phyloP scores from a whole-genome alignment of 2,113 vertebrate genomes.

The Grammomys surdaster region DNA sequence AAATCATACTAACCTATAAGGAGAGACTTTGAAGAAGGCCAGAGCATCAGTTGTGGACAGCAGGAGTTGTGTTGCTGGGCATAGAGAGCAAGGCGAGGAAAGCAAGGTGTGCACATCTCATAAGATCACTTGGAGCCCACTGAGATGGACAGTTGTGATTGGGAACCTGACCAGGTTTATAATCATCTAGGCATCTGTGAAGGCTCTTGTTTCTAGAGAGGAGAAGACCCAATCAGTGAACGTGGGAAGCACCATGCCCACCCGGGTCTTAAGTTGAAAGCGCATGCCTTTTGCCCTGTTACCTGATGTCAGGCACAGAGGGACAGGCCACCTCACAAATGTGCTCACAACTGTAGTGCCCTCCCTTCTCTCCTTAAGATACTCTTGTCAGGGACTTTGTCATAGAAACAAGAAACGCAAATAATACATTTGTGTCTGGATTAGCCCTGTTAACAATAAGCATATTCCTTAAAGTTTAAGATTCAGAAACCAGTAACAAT shows the following conservation, averaged over 20 bases:
- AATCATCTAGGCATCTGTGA: neutral
- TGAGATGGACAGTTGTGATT: no score
- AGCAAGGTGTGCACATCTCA: neutral
- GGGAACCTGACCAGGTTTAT: neutral
- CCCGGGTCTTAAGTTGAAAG: neutral
- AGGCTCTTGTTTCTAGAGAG: neutral
- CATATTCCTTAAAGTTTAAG: neutral
- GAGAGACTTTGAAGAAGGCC: neutral
- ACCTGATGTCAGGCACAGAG: neutral
- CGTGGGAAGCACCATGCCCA: neutral
- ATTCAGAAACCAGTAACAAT: neutral
- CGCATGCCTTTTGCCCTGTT: no score
- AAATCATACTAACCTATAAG: neutral
- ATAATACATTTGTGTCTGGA: neutral
- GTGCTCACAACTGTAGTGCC: neutral
- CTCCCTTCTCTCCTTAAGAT: neutral
- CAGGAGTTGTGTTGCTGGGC: rapidly evolving
- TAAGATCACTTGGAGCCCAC: neutral
- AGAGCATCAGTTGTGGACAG: neutral
- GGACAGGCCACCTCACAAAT: no score
- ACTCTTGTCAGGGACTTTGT: neutral
- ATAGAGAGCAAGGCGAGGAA: rapidly evolving
- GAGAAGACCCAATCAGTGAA: neutral
- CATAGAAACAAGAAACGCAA: neutral
- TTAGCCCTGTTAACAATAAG: neutral